Conservation (phyloP, 2,113 vertebrate genomes). For the Strix uralensis region DNA sequence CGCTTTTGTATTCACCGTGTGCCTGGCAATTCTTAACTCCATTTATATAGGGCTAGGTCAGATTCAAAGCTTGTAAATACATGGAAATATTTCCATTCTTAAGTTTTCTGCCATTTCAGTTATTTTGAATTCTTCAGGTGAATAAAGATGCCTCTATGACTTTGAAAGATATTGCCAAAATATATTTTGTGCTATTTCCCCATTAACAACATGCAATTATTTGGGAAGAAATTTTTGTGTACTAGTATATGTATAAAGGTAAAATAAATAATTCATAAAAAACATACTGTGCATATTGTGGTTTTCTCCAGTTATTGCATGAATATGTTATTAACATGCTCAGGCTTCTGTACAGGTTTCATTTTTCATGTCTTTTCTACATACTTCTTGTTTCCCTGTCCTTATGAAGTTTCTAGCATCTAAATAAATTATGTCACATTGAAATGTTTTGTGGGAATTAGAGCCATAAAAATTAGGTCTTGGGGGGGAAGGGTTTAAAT, state of each 20-base stretch:
- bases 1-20: background rate
- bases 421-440: constrained; percentile 48
- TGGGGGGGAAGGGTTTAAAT: background rate
- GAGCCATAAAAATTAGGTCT: constrained; percentile 25
- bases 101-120: background rate
- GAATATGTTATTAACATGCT: constrained; percentile 36
- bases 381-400: background rate
- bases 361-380: constrained; percentile 41
- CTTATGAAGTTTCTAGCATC: constrained; percentile 14
- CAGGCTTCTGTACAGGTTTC: background rate
- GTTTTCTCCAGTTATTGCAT: constrained; percentile 28
- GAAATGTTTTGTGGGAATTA: constrained; percentile 32
- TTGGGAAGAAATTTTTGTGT: background rate
- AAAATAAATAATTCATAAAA: constrained; percentile 49
- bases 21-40: background rate
- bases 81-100: background rate
- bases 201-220: background rate
- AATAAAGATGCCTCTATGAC: background rate
- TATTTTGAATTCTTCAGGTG: background rate
- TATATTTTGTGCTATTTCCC: background rate
- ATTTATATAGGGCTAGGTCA: background rate
- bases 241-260: background rate
- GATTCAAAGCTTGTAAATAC: background rate
- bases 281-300: constrained; percentile 22
- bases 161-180: background rate